These are phyloP conservation scores for Trichopoda pennipes DNA, from an alignment of 2,888 invertebrate species.

Conservation along the genomic window DNA sequence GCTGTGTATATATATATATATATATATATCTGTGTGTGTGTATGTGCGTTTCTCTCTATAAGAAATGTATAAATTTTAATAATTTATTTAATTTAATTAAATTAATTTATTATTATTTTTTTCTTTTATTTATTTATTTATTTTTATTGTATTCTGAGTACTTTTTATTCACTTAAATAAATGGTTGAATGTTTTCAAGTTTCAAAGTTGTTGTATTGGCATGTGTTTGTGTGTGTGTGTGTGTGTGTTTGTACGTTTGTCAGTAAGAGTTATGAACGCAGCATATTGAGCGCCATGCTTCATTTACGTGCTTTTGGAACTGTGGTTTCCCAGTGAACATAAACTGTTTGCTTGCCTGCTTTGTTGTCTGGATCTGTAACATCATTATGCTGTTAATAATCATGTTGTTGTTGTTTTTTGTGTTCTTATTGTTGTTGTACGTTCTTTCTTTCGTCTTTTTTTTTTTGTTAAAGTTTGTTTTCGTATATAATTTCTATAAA, in stretches of 20 bases:
- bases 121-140: conserved; percentile 68
- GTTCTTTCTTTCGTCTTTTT: conserved; percentile 2
- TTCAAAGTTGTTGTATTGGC: too few relatives aligned
- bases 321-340: conserved; percentile 64
- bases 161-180: not conserved
- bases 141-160: conserved; percentile 38
- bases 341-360: conserved; percentile 15
- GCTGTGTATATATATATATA: too few relatives aligned
- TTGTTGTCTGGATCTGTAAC: conserved; percentile 57
- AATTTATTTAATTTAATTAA: conserved; percentile 78
- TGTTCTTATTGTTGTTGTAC: conserved; percentile 12
- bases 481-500: conserved; percentile 39
- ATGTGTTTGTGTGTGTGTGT: not conserved
- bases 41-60: conserved; percentile 39
- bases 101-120: conserved; percentile 76
- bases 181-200: not conserved
- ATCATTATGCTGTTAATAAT: not conserved
- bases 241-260: not conserved
- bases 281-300: conserved; percentile 61
- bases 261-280: conserved; percentile 46
- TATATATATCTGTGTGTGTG: too few relatives aligned
- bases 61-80: conserved; percentile 69
- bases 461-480: conserved; percentile 3
- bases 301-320: conserved; percentile 62
- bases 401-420: not conserved